Percentiles rank a stretch among this genome's conserved stretches.
Evolutionary conservation across 2,797 vertebrate genomes (phyloP).

Genomic region (Vireo griseus): DNA sequence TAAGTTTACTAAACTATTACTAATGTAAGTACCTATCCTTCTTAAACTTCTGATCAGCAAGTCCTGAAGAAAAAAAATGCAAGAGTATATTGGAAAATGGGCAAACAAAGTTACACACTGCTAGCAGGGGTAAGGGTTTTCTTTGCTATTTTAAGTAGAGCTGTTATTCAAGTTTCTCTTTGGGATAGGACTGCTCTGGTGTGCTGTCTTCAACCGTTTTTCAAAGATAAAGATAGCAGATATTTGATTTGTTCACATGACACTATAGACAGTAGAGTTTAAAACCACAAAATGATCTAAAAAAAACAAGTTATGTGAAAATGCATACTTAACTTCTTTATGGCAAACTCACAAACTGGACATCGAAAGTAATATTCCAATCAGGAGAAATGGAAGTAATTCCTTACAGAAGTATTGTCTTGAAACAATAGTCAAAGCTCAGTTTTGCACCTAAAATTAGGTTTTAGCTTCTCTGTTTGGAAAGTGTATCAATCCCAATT

Average conservation of each 20-base stretch:
- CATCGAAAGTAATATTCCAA: background rate
- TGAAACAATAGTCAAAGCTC: background rate
- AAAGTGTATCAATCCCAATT: background rate
- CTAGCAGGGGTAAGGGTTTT: accelerated
- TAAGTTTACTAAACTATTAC: background rate
- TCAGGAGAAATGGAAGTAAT: background rate
- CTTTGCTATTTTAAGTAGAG: background rate
- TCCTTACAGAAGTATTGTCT: background rate
- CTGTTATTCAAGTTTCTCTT: background rate
- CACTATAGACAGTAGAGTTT: background rate
- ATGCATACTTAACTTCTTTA: background rate
- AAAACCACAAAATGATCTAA: background rate
- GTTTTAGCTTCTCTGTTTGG: background rate
- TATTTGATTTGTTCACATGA: background rate
- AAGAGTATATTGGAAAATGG: background rate
- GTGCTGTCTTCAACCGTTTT: background rate
- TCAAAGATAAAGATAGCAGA: background rate
- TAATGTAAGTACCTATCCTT: background rate
- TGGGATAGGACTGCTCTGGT: background rate
- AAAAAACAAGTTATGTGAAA: background rate
- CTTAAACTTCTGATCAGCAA: background rate
- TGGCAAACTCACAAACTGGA: background rate
- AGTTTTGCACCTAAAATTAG: background rate
- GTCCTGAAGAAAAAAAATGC: background rate
- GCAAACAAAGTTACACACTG: background rate